Evolutionary conservation across 2,113 vertebrate species (phyloP).

Genomic region (Aspidoscelis tigris): DNA sequence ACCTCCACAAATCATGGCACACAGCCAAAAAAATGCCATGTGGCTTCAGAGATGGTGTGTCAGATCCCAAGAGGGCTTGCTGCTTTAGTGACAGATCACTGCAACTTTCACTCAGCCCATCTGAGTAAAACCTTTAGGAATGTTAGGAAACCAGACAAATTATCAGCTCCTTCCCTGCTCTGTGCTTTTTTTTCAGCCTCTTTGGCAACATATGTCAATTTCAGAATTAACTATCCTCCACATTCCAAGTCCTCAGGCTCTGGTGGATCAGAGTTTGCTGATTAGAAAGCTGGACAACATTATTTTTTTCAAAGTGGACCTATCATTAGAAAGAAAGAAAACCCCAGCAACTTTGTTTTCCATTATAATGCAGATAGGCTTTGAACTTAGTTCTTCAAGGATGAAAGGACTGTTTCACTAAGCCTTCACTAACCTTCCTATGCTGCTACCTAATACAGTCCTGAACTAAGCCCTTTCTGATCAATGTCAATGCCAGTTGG

Average conservation of each 20-base stretch:
- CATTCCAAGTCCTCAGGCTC: neutral
- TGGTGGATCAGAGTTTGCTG: slow-evolving; percentile 13
- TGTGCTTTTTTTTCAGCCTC: neutral
- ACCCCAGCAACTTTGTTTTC: slow-evolving; percentile 31
- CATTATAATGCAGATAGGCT: slow-evolving; percentile 18
- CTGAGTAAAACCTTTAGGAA: slow-evolving; percentile 2
- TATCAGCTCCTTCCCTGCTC: neutral
- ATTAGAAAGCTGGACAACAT: neutral
- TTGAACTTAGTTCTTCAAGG: slow-evolving; percentile 35
- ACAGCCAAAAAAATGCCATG: too few species aligned
- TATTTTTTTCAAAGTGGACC: slow-evolving; percentile 22
- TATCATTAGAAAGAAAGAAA: slow-evolving; percentile 10
- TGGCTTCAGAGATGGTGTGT: too few species aligned
- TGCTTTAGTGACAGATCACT: too few species aligned
- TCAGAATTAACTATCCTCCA: slow-evolving; percentile 4
- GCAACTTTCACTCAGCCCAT: neutral
- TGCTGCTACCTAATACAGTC: slow-evolving; percentile 32
- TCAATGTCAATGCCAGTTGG: slow-evolving; percentile 64
- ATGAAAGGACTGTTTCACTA: slow-evolving; percentile 26
- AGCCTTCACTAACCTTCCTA: neutral
- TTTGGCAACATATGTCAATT: neutral
- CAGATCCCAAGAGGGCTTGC: too few species aligned
- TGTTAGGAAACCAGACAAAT: slow-evolving; percentile 4
- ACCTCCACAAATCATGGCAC: too few species aligned
- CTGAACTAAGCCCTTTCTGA: slow-evolving; percentile 47